A percentile compares a stretch with the other conserved stretches of the same genome.
phyloP scores from a whole-genome alignment of 2,888 invertebrate genomes.

The Sepiola atlantica region DNA sequence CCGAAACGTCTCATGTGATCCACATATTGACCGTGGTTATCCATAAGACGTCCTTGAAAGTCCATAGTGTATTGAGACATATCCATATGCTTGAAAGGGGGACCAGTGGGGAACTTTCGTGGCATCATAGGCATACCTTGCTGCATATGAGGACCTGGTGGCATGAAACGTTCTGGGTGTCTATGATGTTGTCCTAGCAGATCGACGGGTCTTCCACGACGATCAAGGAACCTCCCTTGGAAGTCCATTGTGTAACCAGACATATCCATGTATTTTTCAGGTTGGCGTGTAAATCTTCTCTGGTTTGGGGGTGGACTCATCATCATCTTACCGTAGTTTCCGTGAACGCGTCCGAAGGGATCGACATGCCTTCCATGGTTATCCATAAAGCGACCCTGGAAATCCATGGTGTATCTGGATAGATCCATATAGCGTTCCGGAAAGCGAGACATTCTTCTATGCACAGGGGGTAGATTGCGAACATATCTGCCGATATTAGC shows the following conservation, averaged over 20 bases:
- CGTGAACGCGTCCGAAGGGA: background rate
- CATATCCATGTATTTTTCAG: background rate
- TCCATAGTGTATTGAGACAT: background rate
- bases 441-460: background rate
- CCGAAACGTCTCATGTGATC: background rate
- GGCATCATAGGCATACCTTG: background rate
- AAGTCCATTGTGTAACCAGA: background rate
- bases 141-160: background rate
- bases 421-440: background rate
- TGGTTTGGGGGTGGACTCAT: background rate
- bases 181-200: background rate
- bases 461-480: background rate
- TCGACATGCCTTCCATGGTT: background rate
- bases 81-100: background rate
- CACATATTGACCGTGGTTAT: background rate
- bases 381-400: background rate
- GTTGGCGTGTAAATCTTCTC: background rate
- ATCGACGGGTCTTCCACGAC: background rate
- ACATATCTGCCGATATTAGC: background rate
- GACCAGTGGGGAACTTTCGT: background rate
- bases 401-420: background rate
- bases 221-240: background rate
- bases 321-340: background rate
- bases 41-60: background rate
- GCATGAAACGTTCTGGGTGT: background rate